Percentiles rank a stretch among this genome's conserved stretches.
phyloP scores from a whole-genome alignment of 2,888 invertebrate species.

The Coremacera marginata region DNA sequence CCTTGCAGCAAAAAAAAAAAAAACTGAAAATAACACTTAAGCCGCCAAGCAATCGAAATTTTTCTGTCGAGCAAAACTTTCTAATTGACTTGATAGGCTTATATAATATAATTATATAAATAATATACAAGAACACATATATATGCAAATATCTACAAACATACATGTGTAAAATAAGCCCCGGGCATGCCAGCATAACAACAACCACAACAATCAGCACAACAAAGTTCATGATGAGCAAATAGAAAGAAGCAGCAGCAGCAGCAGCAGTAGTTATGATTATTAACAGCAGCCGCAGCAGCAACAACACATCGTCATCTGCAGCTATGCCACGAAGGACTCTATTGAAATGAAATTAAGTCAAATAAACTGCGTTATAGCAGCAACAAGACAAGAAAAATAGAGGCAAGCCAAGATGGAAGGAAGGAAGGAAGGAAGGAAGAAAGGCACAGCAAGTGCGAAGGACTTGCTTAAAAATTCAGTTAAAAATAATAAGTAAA shows the following conservation, averaged over 20 bases:
- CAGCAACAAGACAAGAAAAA: neutral
- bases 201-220: neutral
- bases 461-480: neutral
- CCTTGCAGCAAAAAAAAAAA: neutral
- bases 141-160: neutral
- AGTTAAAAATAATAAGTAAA: neutral
- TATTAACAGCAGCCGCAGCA: neutral
- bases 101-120: neutral
- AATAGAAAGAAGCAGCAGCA: neutral
- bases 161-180: neutral
- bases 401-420: neutral
- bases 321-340: neutral
- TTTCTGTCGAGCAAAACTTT: conserved; percentile 3
- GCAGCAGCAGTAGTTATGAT: neutral
- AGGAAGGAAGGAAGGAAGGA: neutral
- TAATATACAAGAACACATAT: neutral
- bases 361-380: neutral
- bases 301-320: neutral
- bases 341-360: conserved; percentile 3
- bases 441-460: neutral
- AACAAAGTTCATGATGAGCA: neutral
- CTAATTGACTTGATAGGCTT: conserved; percentile 23
- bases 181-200: neutral
- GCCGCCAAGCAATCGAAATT: conserved; percentile 5
- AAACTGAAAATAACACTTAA: neutral